Conservation (phyloP, 2,113 vertebrate species). For the Sorex araneus region DNA sequence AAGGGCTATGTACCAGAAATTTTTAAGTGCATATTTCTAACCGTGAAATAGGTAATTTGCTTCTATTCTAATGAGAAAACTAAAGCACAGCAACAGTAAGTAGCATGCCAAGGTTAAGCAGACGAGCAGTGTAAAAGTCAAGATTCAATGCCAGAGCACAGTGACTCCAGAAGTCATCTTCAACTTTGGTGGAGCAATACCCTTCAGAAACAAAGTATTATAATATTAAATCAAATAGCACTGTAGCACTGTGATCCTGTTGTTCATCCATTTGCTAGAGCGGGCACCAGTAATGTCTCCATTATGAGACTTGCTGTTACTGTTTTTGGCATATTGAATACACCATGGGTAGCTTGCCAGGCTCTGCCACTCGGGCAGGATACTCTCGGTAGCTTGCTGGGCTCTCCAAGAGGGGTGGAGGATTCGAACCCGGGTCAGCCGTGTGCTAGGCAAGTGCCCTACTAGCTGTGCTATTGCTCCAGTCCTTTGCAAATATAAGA, state of each 20-base stretch:
- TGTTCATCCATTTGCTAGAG: no score
- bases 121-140: background rate
- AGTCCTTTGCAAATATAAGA: background rate
- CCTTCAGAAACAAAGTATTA: constrained; percentile 6
- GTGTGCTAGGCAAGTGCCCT: no score
- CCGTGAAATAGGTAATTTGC: constrained; percentile 2
- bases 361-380: no score
- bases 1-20: background rate
- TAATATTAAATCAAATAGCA: background rate
- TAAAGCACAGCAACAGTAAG: background rate
- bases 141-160: background rate
- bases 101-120: background rate
- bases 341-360: no score
- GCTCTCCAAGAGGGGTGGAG: no score
- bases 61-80: constrained; percentile 39
- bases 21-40: constrained; percentile 33
- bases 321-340: no score
- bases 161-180: background rate
- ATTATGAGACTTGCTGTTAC: no score
- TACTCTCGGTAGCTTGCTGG: no score
- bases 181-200: background rate
- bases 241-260: no score
- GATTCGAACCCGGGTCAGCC: no score
- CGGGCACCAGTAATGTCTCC: no score
- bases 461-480: no score